These are phyloP conservation scores for Pagrus major DNA, from an alignment of 2,113 vertebrate genomes.

Conservation along the genomic window DNA sequence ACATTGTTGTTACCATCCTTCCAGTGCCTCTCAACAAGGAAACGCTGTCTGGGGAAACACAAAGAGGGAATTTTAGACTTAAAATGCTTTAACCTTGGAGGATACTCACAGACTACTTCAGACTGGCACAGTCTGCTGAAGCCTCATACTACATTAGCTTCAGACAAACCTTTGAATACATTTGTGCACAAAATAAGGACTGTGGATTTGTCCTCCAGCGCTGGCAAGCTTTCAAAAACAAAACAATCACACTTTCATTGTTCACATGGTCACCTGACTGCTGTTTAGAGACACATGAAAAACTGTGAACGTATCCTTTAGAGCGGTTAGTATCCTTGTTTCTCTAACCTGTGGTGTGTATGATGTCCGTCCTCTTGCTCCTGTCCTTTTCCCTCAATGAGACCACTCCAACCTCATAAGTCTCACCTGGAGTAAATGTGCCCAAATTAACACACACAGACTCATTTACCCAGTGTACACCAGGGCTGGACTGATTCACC, in stretches of 20 bases:
- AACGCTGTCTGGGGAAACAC: background rate
- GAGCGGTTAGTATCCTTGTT: background rate
- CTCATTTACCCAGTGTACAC: constrained; percentile 73
- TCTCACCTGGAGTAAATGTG: constrained; percentile 84
- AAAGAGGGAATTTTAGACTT: background rate
- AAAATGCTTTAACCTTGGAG: background rate
- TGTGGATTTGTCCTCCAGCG: background rate
- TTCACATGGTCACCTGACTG: background rate
- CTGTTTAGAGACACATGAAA: background rate
- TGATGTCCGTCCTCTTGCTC: constrained; percentile 81
- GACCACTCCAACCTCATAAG: constrained; percentile 86
- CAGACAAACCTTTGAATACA: background rate
- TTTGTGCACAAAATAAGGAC: background rate
- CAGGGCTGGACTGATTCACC: constrained; percentile 69
- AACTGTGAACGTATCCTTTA: background rate
- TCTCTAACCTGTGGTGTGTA: constrained; percentile 87
- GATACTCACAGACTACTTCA: background rate
- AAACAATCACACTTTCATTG: too few species aligned
- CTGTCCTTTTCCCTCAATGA: constrained; percentile 83
- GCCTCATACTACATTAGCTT: background rate
- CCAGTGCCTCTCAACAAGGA: background rate
- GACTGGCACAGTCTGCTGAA: background rate
- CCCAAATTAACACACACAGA: constrained; percentile 81
- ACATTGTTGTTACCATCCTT: background rate
- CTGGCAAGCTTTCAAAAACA: too few species aligned